A percentile compares a stretch with the other conserved stretches of the same genome.
phyloP scores from a whole-genome alignment of 2,888 invertebrate species.

The Coremacera marginata region DNA sequence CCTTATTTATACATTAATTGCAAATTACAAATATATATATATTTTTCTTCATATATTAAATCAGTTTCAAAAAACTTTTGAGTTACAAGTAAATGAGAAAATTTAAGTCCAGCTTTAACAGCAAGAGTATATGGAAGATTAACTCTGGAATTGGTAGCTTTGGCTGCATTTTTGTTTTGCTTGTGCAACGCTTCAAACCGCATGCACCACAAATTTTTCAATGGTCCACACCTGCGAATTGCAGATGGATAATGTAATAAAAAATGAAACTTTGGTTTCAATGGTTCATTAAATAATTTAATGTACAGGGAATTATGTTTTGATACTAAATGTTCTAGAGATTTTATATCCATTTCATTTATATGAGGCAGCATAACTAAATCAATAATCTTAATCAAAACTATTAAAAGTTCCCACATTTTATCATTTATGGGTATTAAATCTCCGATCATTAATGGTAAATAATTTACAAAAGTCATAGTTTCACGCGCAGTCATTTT shows the following conservation, averaged over 20 bases:
- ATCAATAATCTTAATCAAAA: slow-evolving; percentile 39
- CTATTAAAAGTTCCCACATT: slow-evolving; percentile 28
- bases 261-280: slow-evolving; percentile 43
- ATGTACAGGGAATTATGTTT: slow-evolving; percentile 36
- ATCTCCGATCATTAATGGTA: slow-evolving; percentile 42
- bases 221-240: slow-evolving; percentile 35
- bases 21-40: neutral
- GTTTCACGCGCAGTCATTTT: slow-evolving; percentile 43
- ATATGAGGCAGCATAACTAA: slow-evolving; percentile 25
- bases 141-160: slow-evolving; percentile 33
- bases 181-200: slow-evolving; percentile 33
- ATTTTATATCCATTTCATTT: slow-evolving; percentile 18
- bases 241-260: slow-evolving; percentile 37
- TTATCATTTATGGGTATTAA: slow-evolving; percentile 36
- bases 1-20: slow-evolving; percentile 17
- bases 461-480: slow-evolving; percentile 38
- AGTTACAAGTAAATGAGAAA: neutral
- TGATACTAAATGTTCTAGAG: slow-evolving; percentile 32
- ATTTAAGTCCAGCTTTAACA: no score
- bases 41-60: slow-evolving; percentile 40
- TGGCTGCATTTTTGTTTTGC: slow-evolving; percentile 39
- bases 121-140: slow-evolving; percentile 27
- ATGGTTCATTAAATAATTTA: slow-evolving; percentile 35
- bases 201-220: slow-evolving; percentile 40
- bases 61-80: slow-evolving; percentile 41